These are phyloP conservation scores for Zapus hudsonius DNA, from an alignment of 2,113 vertebrate species.

Conservation along the genomic window DNA sequence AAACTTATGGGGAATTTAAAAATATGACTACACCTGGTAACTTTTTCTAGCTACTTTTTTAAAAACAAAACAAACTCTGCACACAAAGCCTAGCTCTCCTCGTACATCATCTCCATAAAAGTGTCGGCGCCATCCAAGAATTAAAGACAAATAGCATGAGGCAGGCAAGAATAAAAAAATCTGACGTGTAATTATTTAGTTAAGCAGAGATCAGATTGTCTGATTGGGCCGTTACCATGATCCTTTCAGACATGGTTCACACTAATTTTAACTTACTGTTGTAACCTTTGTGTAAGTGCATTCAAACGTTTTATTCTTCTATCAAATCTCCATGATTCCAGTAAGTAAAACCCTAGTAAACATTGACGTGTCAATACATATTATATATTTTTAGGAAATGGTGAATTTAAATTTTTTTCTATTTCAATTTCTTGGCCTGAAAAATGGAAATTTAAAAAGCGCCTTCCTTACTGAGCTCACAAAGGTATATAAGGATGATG, in stretches of 20 bases:
- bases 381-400: slow-evolving; percentile 17
- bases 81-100: background rate
- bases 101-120: background rate
- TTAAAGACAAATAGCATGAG: background rate
- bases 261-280: slow-evolving; percentile 7
- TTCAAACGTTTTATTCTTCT: background rate
- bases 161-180: background rate
- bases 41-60: slow-evolving; percentile 3
- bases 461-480: background rate
- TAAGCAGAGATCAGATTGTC: slow-evolving; percentile 5
- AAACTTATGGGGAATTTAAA: background rate
- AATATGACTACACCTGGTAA: background rate
- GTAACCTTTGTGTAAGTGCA: background rate
- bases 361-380: slow-evolving; percentile 1
- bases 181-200: background rate
- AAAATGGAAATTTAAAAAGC: slow-evolving; percentile 56
- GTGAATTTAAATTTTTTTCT: slow-evolving; percentile 35
- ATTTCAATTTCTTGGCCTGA: slow-evolving; percentile 26
- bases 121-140: background rate
- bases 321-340: background rate
- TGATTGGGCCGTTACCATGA: background rate
- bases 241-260: background rate
- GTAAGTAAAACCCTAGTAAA: background rate
- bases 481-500: background rate
- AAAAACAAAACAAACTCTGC: background rate